A percentile compares a stretch with the other conserved stretches of the same genome.
These are phyloP conservation scores for Oxytorus armatus DNA, from an alignment of 2,888 invertebrate species.

Conservation along the genomic window DNA sequence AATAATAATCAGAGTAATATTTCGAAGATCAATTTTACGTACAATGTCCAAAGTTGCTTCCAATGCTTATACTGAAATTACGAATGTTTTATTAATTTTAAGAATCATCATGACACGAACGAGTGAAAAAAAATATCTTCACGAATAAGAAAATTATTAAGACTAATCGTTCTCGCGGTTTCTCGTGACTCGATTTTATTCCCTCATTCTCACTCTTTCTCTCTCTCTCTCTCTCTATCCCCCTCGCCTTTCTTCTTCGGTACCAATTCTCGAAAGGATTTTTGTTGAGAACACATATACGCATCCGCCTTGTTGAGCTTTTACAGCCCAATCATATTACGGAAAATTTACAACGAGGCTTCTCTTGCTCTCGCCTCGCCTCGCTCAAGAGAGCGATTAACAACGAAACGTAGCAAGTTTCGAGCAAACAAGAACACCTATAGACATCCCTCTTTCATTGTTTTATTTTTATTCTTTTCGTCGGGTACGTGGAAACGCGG, in stretches of 20 bases:
- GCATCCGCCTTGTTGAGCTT: constrained; percentile 53
- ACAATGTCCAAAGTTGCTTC: too few relatives aligned
- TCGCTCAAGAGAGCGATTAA: constrained; percentile 62
- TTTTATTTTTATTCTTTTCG: constrained; percentile 43
- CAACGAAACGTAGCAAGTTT: constrained; percentile 60
- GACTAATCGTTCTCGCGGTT: constrained; percentile 5
- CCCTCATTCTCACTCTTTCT: too few relatives aligned
- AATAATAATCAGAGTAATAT: too few relatives aligned
- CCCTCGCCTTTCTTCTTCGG: neutral
- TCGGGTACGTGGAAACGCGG: constrained; percentile 20
- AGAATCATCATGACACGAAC: neutral
- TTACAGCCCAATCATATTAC: constrained; percentile 73
- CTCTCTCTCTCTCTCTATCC: constrained; percentile 9
- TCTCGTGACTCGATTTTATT: constrained; percentile 45
- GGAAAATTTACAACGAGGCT: constrained; percentile 74
- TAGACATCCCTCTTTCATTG: constrained; percentile 56
- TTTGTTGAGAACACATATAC: constrained; percentile 28
- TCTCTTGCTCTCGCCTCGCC: constrained; percentile 40
- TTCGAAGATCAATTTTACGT: too few relatives aligned
- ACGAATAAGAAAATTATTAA: constrained; percentile 13
- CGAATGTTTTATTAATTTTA: constrained; percentile 9
- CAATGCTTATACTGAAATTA: too few relatives aligned
- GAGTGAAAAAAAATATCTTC: constrained; percentile 6
- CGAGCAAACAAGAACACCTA: constrained; percentile 64
- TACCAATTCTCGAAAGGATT: constrained; percentile 40